Evolutionary conservation across 2,888 invertebrate species (phyloP).

Genomic region (Latrodectus elegans): DNA sequence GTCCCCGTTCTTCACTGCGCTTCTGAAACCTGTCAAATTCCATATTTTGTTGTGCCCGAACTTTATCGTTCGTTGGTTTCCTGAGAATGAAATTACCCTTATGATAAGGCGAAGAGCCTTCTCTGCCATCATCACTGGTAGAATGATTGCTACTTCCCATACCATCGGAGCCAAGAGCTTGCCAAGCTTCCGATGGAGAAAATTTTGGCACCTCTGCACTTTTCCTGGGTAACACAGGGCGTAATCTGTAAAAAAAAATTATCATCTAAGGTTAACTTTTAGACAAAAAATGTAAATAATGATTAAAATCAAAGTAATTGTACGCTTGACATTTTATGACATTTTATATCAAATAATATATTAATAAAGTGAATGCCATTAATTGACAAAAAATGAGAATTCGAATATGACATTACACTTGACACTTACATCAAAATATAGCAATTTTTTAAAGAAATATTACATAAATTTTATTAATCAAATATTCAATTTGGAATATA

Average conservation of each 20-base stretch:
- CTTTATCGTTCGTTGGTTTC: background rate
- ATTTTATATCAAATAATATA: too few relatives aligned
- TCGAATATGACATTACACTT: too few relatives aligned
- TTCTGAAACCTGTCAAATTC: constrained; percentile 14
- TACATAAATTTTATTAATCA: too few relatives aligned
- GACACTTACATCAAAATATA: too few relatives aligned
- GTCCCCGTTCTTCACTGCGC: background rate
- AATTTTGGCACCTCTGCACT: constrained; percentile 54
- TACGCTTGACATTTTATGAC: too few relatives aligned
- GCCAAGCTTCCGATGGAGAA: constrained; percentile 61
- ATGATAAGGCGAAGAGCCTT: constrained; percentile 3
- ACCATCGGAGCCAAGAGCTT: constrained; percentile 54
- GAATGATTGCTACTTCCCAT: constrained; percentile 47
- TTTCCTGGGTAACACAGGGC: constrained; percentile 56
- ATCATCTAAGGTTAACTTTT: too few relatives aligned
- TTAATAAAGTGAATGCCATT: too few relatives aligned
- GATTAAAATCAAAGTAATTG: too few relatives aligned
- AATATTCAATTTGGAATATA: too few relatives aligned
- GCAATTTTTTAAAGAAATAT: too few relatives aligned
- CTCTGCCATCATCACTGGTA: constrained; percentile 54
- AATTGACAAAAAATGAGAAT: too few relatives aligned
- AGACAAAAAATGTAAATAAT: too few relatives aligned
- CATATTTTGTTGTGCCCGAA: constrained; percentile 1
- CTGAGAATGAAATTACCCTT: background rate
- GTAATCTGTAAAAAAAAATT: constrained; percentile 19